A percentile compares a stretch with the other conserved stretches of the same genome.
These are phyloP conservation scores for Seriola quinqueradiata DNA, from an alignment of 2,113 vertebrate genomes.

Conservation along the genomic window DNA sequence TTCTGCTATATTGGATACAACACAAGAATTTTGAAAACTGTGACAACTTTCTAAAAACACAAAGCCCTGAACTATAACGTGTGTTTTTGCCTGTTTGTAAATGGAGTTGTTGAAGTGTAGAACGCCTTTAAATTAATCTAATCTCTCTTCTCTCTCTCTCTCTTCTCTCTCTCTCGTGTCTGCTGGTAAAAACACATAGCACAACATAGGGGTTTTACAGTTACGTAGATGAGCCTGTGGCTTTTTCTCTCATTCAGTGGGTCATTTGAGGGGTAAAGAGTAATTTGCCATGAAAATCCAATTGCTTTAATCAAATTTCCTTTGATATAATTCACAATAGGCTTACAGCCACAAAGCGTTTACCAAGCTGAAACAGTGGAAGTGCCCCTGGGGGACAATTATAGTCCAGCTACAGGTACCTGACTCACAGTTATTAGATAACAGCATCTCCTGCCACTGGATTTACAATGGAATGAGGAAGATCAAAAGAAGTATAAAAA, in stretches of 20 bases:
- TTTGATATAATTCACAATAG: constrained; percentile 77
- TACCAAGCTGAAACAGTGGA: constrained; percentile 68
- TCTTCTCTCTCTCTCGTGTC: constrained; percentile 9
- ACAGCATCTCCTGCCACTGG: constrained; percentile 34
- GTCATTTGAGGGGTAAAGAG: constrained; percentile 80
- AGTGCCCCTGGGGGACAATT: constrained; percentile 70
- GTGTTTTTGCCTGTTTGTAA: constrained; percentile 42
- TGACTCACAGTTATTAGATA: constrained; percentile 61
- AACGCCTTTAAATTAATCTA: constrained; percentile 44
- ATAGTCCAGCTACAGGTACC: constrained; percentile 71
- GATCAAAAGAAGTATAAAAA: constrained; percentile 17
- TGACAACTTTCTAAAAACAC: constrained; percentile 18
- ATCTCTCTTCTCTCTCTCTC: background rate
- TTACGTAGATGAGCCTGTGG: constrained; percentile 62
- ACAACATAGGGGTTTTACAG: constrained; percentile 55
- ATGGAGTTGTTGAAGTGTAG: constrained; percentile 19
- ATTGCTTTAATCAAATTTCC: constrained; percentile 78
- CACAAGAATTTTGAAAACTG: background rate
- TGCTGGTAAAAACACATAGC: constrained; percentile 45
- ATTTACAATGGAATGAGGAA: constrained; percentile 25
- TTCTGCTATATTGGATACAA: constrained; percentile 1
- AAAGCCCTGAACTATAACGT: constrained; percentile 18
- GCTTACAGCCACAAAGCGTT: constrained; percentile 69
- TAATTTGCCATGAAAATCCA: constrained; percentile 82
- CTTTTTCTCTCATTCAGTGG: constrained; percentile 64